These are phyloP conservation scores for Zoroaster sp. DNA, from an alignment of 53 echinoderm and acorn worm species.

Conservation along the genomic window DNA sequence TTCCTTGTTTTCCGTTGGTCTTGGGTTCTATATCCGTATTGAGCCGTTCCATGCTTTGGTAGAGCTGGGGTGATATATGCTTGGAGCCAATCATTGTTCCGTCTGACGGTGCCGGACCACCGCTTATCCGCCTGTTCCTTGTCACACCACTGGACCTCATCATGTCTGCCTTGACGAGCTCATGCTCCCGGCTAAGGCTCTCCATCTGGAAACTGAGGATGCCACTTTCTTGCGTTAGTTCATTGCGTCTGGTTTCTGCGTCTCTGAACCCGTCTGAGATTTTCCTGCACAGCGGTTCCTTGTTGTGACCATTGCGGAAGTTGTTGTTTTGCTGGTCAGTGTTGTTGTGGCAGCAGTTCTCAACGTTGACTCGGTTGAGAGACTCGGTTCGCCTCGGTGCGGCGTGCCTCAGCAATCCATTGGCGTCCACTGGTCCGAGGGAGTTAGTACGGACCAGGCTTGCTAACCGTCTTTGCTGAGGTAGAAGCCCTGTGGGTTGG, in stretches of 20 bases:
- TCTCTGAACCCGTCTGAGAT: slow-evolving; percentile 66
- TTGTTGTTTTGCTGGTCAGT: background rate
- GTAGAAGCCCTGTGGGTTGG: background rate
- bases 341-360: slow-evolving; percentile 12
- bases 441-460: slow-evolving; percentile 76
- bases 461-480: slow-evolving; percentile 53
- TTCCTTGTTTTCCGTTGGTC: slow-evolving; percentile 33
- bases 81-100: slow-evolving; percentile 24
- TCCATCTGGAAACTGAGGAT: slow-evolving; percentile 85
- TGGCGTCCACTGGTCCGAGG: slow-evolving; percentile 54
- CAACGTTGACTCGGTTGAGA: slow-evolving; percentile 18
- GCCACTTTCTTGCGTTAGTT: slow-evolving; percentile 83
- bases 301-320: slow-evolving; percentile 30
- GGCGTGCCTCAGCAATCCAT: slow-evolving; percentile 1
- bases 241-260: slow-evolving; percentile 69
- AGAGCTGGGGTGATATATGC: slow-evolving; percentile 24
- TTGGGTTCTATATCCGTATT: slow-evolving; percentile 64
- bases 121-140: slow-evolving; percentile 31
- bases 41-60: slow-evolving; percentile 74
- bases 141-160: slow-evolving; percentile 25
- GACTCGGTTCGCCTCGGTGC: slow-evolving; percentile 34
- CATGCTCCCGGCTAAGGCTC: slow-evolving; percentile 75
- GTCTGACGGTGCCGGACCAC: slow-evolving; percentile 57
- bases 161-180: slow-evolving; percentile 60
- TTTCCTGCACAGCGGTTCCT: slow-evolving; percentile 53